Base-by-base conservation (phyloP, 2,797 vertebrate species). In the Huso huso region DNA sequence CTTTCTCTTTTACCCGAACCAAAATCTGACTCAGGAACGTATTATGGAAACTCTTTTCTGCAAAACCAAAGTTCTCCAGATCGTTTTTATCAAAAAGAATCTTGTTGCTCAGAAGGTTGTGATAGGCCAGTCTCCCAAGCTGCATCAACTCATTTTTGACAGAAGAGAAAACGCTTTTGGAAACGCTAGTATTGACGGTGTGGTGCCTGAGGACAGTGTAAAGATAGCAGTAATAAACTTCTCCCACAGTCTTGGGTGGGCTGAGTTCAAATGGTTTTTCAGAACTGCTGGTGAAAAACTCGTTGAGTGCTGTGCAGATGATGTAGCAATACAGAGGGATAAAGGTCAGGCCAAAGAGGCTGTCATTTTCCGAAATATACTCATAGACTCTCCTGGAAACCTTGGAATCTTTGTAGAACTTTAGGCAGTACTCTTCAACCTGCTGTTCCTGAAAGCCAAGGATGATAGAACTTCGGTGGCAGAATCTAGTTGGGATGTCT, bases 251-350 rank as follows among this genome's bases (percentile, higher is more conserved):
- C 69, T 70, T 76, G 7, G 86, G 87, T 0, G 82, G 81, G 48
- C 74, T 80, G 8, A 82, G 70, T 65, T 81, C 80, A 4, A 9
- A 62, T 1, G 1, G 6, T 3, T 49, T 49, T 8, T 62, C 63
- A 10, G 13, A 1, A 0, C n/a, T 69, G 6, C 64, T 53, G 1
- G 80, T 70, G 70, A 87, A 88, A 68, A 84, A 87, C 62, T 80
- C 79, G 0, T 65, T 76, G 75, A 88, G 82, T 9, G 84, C 83
- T 0, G 81, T 86, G 13, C 86, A 88, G 51, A 86, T 83, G 58
- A 89, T 87, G 69, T 86, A 86, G 74, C 87, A 87, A 50, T 89
- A 88, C 53, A 89, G 81, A 3, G 84, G 86, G 51, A 88, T 86
- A 72, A 88, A 88, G 50, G 83, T 86, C 48, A 86, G 69, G 49